Percentiles rank a stretch among this genome's conserved stretches.
Evolutionary conservation across 1,140 invertebrate genomes (phyloP).

Genomic region (Glossosoma conforme): DNA sequence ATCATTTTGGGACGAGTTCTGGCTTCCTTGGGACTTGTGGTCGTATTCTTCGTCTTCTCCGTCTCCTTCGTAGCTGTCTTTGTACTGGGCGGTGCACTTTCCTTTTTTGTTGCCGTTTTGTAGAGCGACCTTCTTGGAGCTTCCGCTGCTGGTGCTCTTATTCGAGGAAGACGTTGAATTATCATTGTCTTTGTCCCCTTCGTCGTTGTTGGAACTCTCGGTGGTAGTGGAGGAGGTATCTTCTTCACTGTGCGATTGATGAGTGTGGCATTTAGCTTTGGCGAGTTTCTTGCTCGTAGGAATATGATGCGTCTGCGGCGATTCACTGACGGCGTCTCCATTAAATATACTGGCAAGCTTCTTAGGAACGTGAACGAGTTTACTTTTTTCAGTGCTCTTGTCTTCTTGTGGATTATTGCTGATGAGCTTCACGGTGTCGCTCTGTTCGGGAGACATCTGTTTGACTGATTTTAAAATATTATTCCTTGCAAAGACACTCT

Average conservation of each 20-base stretch:
- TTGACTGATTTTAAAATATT: no score
- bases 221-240: conserved; percentile 30
- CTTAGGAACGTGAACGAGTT: conserved; percentile 22
- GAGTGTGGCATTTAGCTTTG: conserved; percentile 23
- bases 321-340: conserved; percentile 7
- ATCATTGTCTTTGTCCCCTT: conserved; percentile 30
- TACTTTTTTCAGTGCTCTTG: conserved; percentile 17
- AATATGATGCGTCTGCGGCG: conserved; percentile 11
- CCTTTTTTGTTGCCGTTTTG: conserved; percentile 17
- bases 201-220: conserved; percentile 31
- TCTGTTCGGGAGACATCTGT: conserved; percentile 17
- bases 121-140: conserved; percentile 13
- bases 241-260: conserved; percentile 26
- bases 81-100: conserved; percentile 23
- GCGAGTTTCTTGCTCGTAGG: conserved; percentile 22
- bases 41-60: conserved; percentile 32
- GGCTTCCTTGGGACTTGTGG: conserved; percentile 23
- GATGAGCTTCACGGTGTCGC: conserved; percentile 17
- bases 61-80: conserved; percentile 31
- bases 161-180: conserved; percentile 26
- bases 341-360: conserved; percentile 18
- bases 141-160: conserved; percentile 11
- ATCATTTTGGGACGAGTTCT: conserved; percentile 9
- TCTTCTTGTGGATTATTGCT: conserved; percentile 2
- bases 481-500: conserved; percentile 22